Evolutionary conservation across 2,888 invertebrate species (phyloP), one percentile per base, ranked within the genome.

Genomic region (Volucella bombylans): DNA sequence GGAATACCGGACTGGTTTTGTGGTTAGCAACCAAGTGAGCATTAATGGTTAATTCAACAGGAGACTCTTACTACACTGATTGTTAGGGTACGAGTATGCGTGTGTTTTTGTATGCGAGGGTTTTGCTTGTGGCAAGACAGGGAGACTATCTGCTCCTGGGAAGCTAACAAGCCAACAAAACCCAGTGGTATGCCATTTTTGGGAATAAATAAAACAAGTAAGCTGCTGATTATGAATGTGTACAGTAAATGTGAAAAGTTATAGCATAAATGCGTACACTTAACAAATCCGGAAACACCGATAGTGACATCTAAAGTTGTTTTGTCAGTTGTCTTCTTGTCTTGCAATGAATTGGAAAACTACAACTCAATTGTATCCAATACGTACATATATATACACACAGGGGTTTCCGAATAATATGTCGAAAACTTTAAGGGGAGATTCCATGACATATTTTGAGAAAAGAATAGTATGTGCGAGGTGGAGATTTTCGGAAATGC

Each of bases 21-120:
- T 68, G 74, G 76, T 85, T 67, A 50, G 39, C 71, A 59, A 68
- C 72, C 76, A 85, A 80, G 80, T 77, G 62, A 72, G 72, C 76
- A 81, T 85, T 85, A 85, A 85, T 85, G 81, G 85, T 85, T 85
- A 85, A 85, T 85, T 85, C 85, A 85, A 85, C 85, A 85, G 83
- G 85, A 81, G 80, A 83, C 71, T 43, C n/a, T 31, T 38, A 47
- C 39, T 54, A 64, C 49, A 52, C 23, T 62, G 61, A 54, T 61
- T 72, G 31, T 45, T n/a, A 31, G 52, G 49, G 39, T 39, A 12
- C 57, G 18, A 15, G 54, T 39, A 54, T 14, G 38, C 41, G 55
- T 52, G 31, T 49, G 52, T 47, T 12, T 10, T 15, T 39, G 31
- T 11, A 43, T 49, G 50, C 31, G 4, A 31, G 43, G 67, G 43